Base-by-base conservation (phyloP, 1,140 invertebrate genomes). In the Bombus waltoni region DNA sequence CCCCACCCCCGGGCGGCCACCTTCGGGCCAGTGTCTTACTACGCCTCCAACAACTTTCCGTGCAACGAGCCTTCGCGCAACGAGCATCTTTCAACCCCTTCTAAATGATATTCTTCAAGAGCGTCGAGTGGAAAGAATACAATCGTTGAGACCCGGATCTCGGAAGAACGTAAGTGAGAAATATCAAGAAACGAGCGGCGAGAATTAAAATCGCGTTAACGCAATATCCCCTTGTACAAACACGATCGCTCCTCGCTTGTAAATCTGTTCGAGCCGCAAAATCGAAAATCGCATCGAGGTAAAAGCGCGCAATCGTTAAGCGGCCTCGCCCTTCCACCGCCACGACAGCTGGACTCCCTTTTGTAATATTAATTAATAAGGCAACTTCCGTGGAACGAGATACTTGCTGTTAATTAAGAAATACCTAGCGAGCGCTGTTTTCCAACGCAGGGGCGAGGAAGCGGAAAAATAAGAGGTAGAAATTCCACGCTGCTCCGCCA, bases 361-460 rank as follows among this genome's bases (percentile, higher is more conserved):
- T 79, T 85, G 74, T 86, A 87, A 90, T 91, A 91, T 87, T 92
- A 92, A 91, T 90, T 92, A 91, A 92, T 92, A 91, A 90, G 84
- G 87, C 83, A 89, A 82, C 79, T 83, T 90, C 73, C 79, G 85
- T 68, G 66, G 70, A 81, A 89, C 88, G 85, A 87, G 89, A 91
- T 91, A 90, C 90, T 92, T 92, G 88, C 87, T 79, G 74, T 86
- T 92, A 92, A 92, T 92, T 92, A 92, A 87, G 88, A 92, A 92
- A 92, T 92, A 92, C 91, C 91, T 91, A 86, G 68, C 77, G 82
- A 70, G 86, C 87, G 82, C 81, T 90, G 81, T 89, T 87, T 87
- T 83, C 81, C 85, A 81, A 85, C 78, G 70, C 71, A 72, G 78
- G 80, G 85, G 88, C 82, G 90, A 87, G 77, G 87, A 87, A 83